Percentiles rank a stretch among this genome's conserved stretches.
These are phyloP conservation scores for Atopsyche davidsoni DNA, from an alignment of 1,140 invertebrate genomes.

Conservation along the genomic window DNA sequence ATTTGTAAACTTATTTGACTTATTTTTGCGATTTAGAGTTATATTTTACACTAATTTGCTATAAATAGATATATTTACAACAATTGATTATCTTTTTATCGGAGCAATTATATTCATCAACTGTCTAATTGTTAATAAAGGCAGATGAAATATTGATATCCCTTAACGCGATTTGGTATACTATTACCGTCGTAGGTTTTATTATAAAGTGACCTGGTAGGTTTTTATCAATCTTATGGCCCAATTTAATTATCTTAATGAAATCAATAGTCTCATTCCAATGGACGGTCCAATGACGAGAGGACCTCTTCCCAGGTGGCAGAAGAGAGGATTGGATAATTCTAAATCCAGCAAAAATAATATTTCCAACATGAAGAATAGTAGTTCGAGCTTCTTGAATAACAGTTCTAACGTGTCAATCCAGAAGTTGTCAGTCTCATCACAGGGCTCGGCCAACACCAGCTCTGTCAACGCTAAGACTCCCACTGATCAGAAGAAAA, in stretches of 20 bases:
- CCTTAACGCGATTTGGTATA: too few relatives aligned
- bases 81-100: too few relatives aligned
- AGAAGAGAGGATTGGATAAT: conserved; percentile 56
- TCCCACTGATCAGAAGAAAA: conserved; percentile 46
- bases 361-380: conserved; percentile 41
- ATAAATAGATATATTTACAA: too few relatives aligned
- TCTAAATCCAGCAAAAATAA: conserved; percentile 36
- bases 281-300: conserved; percentile 70
- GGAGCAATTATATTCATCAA: too few relatives aligned
- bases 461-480: conserved; percentile 43
- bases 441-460: conserved; percentile 48
- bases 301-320: conserved; percentile 73
- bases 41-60: too few relatives aligned
- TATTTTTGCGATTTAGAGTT: too few relatives aligned
- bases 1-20: too few relatives aligned
- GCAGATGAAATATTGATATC: too few relatives aligned
- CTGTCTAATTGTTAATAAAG: too few relatives aligned
- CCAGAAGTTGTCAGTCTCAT: conserved; percentile 51
- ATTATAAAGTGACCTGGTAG: background rate
- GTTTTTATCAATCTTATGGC: conserved; percentile 51
- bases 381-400: conserved; percentile 39
- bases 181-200: too few relatives aligned
- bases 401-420: conserved; percentile 50
- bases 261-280: conserved; percentile 65
- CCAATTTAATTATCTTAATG: conserved; percentile 71